Base-by-base conservation (phyloP, 2,797 vertebrate species). In the Ctenopoma kingsleyae region DNA sequence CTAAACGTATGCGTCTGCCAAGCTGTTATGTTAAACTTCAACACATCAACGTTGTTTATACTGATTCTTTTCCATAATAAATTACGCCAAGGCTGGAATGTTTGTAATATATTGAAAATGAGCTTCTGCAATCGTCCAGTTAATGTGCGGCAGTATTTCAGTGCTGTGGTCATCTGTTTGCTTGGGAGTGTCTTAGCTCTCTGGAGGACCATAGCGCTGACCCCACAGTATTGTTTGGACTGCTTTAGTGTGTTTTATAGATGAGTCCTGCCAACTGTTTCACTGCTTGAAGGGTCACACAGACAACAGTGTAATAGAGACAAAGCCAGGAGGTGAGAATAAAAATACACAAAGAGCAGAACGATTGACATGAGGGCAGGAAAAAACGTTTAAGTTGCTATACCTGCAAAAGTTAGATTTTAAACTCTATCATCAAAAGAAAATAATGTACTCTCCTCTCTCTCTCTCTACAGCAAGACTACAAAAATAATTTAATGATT, bases 121-220 rank as follows among this genome's bases (percentile, higher is more conserved):
- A 63, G 30, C 57, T 69, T 8, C 35, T n/a, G 9, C 15, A 6
- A 12, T 41, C 15, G 54, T 63, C 35, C 20, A 16, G 66, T 67
- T 50, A 69, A 79, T 53, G 53, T 23, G 50, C 4, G 3, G 7
- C 47, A 50, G 49, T 52, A 44, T 74, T 74, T 67, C 46, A 25
- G 30, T 0, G 30, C 65, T 72, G 41, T 6, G 63, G 43, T 77
- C 56, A n/a, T 74, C 40, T 63, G 65, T 78, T 79, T 74, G 60
- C 55, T 69, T 53, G 23, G 51, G 73, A 74, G 70, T 11, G 48
- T 71, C 43, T 64, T 40, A 38, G 75, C 66, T 81, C 85, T 79
- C 77, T 48, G 22, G 86, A 60, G 73, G 47, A 60, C 25, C 48
- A 20, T 22, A 75, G 46, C 64, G 82, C 83, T 89, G 86, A 87